Percentiles rank a stretch among this genome's conserved stretches.
Conservation (phyloP, 2,113 vertebrate species). For the Osmerus mordax region DNA sequence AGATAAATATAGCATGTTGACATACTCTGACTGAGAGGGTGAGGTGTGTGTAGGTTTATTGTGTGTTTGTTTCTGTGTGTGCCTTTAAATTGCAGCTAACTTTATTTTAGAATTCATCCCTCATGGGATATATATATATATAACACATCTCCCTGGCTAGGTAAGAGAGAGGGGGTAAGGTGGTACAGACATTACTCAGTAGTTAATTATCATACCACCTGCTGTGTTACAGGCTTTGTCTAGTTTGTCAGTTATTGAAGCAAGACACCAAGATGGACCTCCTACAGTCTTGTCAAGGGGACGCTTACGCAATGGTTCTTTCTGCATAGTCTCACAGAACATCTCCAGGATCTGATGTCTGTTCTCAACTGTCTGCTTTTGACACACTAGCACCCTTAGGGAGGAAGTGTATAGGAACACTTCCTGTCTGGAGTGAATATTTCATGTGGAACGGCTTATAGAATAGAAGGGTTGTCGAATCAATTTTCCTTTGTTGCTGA, state of each 20-base stretch:
- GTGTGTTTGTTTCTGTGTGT: too few relatives aligned
- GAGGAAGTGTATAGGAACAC: slow-evolving; percentile 43
- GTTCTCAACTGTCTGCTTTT: slow-evolving; percentile 50
- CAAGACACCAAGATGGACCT: slow-evolving; percentile 54
- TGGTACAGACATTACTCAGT: slow-evolving; percentile 39
- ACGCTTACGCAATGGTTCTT: slow-evolving; percentile 62
- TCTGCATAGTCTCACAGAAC: slow-evolving; percentile 53
- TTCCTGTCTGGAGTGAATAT: slow-evolving; percentile 58
- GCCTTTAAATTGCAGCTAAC: too few relatives aligned
- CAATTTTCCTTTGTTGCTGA: slow-evolving; percentile 21
- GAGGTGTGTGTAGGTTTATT: too few relatives aligned
- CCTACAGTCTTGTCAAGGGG: slow-evolving; percentile 57
- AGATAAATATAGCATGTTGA: too few relatives aligned
- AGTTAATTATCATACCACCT: slow-evolving; percentile 55
- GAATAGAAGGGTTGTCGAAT: too few relatives aligned
- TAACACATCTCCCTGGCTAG: too few relatives aligned
- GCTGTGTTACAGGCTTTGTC: slow-evolving; percentile 57
- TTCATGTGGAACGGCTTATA: slow-evolving; percentile 57
- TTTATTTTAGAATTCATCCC: too few relatives aligned
- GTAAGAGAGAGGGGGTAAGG: too few relatives aligned
- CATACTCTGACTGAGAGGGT: too few relatives aligned
- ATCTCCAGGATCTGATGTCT: slow-evolving; percentile 46
- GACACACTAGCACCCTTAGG: slow-evolving; percentile 48
- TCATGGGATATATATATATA: too few relatives aligned
- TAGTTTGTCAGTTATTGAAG: slow-evolving; percentile 50